Conservation (phyloP, 2,888 invertebrate genomes). For the Drosophila nr. perissopoda region DNA sequence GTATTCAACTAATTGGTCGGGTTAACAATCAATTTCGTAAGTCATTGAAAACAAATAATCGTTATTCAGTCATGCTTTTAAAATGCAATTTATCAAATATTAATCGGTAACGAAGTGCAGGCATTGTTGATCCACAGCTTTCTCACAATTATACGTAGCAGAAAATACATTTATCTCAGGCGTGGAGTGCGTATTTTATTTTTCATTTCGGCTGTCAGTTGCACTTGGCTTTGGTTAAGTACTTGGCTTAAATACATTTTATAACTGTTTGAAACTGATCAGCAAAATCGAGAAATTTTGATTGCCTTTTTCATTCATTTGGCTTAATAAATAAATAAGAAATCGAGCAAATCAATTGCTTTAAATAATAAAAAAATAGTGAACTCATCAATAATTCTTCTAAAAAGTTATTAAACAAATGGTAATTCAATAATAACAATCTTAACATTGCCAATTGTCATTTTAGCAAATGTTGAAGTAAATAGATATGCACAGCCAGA, state of each 20-base stretch:
- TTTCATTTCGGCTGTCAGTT: conserved; percentile 32
- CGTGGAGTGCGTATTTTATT: background rate
- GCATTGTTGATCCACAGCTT: background rate
- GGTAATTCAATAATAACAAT: background rate
- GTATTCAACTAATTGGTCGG: conserved; percentile 1
- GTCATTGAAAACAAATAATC: conserved; percentile 5
- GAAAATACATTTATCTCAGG: background rate
- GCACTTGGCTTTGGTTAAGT: conserved; percentile 19
- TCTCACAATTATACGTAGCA: background rate
- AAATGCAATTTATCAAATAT: conserved; percentile 9
- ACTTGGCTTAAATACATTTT: background rate
- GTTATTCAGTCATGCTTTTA: conserved; percentile 4
- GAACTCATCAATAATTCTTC: background rate
- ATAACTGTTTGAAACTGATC: background rate
- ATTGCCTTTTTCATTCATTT: background rate
- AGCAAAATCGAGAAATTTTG: background rate
- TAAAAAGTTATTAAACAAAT: background rate
- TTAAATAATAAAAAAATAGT: background rate
- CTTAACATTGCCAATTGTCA: background rate
- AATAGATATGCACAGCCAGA: background rate
- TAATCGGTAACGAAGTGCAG: background rate
- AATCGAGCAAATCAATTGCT: background rate
- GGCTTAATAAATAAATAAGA: background rate
- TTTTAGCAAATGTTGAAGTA: background rate
- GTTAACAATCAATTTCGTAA: background rate